Conservation (phyloP, 1,140 invertebrate genomes). For the Pseudomyrmex flavicornis region DNA sequence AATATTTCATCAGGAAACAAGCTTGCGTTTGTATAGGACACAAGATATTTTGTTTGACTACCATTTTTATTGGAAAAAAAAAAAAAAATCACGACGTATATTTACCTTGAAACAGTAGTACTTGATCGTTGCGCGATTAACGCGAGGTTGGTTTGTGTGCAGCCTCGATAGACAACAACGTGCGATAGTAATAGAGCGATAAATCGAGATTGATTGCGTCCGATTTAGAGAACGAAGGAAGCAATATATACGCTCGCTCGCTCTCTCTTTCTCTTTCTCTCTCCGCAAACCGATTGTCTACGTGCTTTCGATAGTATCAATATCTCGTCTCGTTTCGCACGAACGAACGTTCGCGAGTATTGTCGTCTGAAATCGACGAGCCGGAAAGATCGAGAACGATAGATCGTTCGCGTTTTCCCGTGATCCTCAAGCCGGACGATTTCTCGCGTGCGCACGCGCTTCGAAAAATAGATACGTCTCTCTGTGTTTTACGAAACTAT, state of each 20-base stretch:
- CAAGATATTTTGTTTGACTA: neutral
- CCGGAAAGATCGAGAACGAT: conserved; percentile 27
- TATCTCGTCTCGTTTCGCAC: conserved; percentile 47
- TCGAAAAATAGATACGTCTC: no score
- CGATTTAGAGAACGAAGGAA: conserved; percentile 47
- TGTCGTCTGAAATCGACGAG: conserved; percentile 27
- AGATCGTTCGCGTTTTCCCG: conserved; percentile 16
- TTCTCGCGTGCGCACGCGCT: neutral
- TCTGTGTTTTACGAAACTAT: neutral
- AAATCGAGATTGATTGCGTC: conserved; percentile 48
- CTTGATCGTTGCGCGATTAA: conserved; percentile 1
- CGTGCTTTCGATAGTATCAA: conserved; percentile 36
- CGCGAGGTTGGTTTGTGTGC: neutral
- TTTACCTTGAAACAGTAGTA: neutral
- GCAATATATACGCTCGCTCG: conserved; percentile 26
- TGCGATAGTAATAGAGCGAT: conserved; percentile 44
- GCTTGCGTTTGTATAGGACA: neutral
- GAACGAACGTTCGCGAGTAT: conserved; percentile 23
- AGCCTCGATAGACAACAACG: conserved; percentile 13
- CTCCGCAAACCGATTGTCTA: conserved; percentile 31
- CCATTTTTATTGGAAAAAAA: neutral
- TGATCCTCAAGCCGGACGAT: conserved; percentile 1
- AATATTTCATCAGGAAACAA: neutral
- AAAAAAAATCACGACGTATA: neutral
- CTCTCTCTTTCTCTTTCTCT: neutral